phyloP scores from a whole-genome alignment of 2,797 vertebrate species.

The Poeciliopsis paucimaculata region DNA sequence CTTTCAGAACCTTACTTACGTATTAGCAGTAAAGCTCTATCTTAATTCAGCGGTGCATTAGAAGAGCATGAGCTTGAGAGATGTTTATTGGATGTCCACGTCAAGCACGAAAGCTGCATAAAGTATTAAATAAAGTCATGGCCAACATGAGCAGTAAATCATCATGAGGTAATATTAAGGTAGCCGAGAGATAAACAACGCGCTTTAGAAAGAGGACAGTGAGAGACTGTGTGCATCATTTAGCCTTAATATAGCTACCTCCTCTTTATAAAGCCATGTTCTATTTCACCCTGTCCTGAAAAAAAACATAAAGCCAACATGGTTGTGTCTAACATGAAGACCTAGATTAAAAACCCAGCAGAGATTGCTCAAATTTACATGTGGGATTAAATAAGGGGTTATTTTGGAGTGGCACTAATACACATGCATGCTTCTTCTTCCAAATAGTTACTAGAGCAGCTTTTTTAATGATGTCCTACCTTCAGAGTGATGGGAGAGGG shows the following conservation, averaged over 20 bases:
- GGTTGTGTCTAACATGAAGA: slow-evolving; percentile 32
- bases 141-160: slow-evolving; percentile 56
- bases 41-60: slow-evolving; percentile 65
- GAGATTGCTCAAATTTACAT: slow-evolving; percentile 22
- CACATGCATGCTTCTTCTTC: slow-evolving; percentile 1
- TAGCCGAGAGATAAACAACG: slow-evolving; percentile 57
- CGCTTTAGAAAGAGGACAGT: slow-evolving; percentile 26
- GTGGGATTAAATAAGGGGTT: slow-evolving; percentile 26
- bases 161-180: slow-evolving; percentile 55
- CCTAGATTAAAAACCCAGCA: slow-evolving; percentile 16
- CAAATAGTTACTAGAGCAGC: slow-evolving; percentile 33
- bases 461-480: slow-evolving; percentile 77
- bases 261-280: slow-evolving; percentile 30
- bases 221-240: slow-evolving; percentile 26
- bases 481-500: slow-evolving; percentile 97
- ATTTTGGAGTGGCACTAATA: slow-evolving; percentile 19
- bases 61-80: slow-evolving; percentile 38
- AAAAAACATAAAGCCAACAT: slow-evolving; percentile 30
- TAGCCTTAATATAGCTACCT: slow-evolving; percentile 20
- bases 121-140: slow-evolving; percentile 57
- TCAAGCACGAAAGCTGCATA: slow-evolving; percentile 48
- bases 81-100: slow-evolving; percentile 58
- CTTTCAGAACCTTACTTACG: slow-evolving; percentile 32
- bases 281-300: slow-evolving; percentile 38
- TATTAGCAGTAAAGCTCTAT: slow-evolving; percentile 28